Conservation (phyloP, 2,888 invertebrate genomes). For the Ophion slaviceki region DNA sequence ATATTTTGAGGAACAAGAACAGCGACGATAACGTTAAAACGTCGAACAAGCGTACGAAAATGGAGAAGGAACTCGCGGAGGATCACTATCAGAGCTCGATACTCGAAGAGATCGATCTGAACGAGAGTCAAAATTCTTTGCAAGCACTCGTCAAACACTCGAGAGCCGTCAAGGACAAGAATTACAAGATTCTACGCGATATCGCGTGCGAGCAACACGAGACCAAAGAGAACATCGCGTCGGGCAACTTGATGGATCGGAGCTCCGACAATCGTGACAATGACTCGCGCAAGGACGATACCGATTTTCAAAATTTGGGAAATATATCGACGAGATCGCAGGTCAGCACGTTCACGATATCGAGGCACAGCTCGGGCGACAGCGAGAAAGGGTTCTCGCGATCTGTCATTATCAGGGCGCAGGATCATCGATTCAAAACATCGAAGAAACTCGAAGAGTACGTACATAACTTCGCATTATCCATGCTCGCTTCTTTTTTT, state of each 20-base stretch:
- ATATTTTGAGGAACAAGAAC: constrained; percentile 72
- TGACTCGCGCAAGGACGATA: constrained; percentile 65
- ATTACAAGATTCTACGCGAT: constrained; percentile 76
- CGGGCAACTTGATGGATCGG: constrained; percentile 62
- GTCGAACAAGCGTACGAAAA: constrained; percentile 76
- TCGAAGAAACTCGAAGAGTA: constrained; percentile 81
- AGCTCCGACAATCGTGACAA: constrained; percentile 67
- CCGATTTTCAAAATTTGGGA: constrained; percentile 73
- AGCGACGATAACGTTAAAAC: constrained; percentile 74
- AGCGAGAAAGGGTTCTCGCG: constrained; percentile 80
- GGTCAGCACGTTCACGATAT: constrained; percentile 80
- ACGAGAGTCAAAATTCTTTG: constrained; percentile 78
- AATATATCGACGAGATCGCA: constrained; percentile 79
- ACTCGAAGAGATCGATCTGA: constrained; percentile 75
- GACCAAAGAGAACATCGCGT: constrained; percentile 71
- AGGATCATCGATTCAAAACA: constrained; percentile 77
- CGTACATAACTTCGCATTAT: constrained; percentile 66
- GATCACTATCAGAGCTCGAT: constrained; percentile 74
- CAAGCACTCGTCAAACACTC: constrained; percentile 79
- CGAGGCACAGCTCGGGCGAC: constrained; percentile 80
- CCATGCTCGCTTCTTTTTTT: constrained; percentile 6
- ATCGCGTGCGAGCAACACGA: constrained; percentile 74
- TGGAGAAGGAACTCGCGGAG: constrained; percentile 72
- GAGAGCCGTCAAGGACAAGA: constrained; percentile 75
- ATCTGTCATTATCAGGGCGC: constrained; percentile 80